These are phyloP conservation scores for Macrotrachela quadricornifera DNA, from an alignment of 1,140 invertebrate species.

Conservation along the genomic window DNA sequence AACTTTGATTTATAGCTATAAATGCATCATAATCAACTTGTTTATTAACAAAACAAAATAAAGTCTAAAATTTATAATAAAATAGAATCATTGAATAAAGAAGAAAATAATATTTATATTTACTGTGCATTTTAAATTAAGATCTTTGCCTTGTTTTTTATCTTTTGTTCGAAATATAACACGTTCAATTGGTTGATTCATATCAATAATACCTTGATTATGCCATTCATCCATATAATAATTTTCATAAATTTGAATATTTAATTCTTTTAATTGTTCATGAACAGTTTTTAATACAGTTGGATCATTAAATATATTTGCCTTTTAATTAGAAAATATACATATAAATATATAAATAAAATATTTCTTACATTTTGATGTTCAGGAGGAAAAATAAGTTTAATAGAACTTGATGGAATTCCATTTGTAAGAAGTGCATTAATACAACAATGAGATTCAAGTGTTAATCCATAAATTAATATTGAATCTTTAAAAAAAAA, in stretches of 20 bases:
- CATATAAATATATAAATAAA: background rate
- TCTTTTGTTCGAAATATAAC: too few species aligned
- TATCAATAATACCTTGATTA: too few species aligned
- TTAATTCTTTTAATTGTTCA: conserved; percentile 51
- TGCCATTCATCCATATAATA: conserved; percentile 24
- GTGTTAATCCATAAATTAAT: conserved; percentile 3
- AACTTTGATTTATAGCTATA: conserved; percentile 42
- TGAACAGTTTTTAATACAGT: conserved; percentile 45
- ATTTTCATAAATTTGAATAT: conserved; percentile 16
- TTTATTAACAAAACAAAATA: conserved; percentile 22
- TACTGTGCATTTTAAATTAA: too few species aligned
- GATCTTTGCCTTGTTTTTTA: too few species aligned
- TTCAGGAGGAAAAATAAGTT: background rate
- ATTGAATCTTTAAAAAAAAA: too few species aligned
- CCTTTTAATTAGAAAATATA: conserved; percentile 10
- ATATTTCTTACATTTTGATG: background rate
- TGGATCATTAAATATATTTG: conserved; percentile 22
- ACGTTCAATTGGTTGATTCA: too few species aligned
- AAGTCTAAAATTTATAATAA: too few species aligned
- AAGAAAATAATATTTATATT: too few species aligned
- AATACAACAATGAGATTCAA: conserved; percentile 1
- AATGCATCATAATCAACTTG: conserved; percentile 22
- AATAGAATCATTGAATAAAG: too few species aligned
- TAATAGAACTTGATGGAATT: background rate
- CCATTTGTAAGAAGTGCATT: conserved; percentile 1